phyloP scores from a whole-genome alignment of 1,140 invertebrate species.

The Myzus persicae region DNA sequence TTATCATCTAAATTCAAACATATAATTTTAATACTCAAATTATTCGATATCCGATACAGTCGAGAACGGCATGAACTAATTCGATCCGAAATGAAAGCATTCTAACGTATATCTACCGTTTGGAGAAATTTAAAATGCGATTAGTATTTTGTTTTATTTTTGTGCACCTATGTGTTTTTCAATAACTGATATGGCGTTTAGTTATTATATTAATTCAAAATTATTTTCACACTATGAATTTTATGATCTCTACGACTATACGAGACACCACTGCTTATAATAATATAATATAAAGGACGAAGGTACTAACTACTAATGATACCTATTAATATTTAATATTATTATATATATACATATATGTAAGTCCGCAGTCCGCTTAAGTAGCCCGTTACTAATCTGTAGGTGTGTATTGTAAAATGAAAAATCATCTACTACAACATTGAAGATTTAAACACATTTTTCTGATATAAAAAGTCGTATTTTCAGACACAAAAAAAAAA shows the following conservation, averaged over 20 bases:
- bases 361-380: neutral
- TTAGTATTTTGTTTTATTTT: neutral
- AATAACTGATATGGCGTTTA: no score
- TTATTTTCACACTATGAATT: neutral
- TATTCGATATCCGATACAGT: neutral
- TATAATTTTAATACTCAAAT: neutral
- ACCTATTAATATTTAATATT: neutral
- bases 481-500: no score
- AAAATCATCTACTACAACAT: neutral
- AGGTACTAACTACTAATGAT: neutral
- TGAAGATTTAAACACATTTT: neutral
- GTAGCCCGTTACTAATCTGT: neutral
- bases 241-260: neutral
- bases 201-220: no score
- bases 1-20: no score
- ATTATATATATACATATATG: neutral
- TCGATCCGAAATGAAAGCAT: no score
- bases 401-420: neutral
- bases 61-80: no score
- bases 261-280: no score
- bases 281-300: no score
- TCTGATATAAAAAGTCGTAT: neutral
- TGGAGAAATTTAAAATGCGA: neutral
- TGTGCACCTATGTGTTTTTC: no score
- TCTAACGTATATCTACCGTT: no score